Conservation (phyloP, 2,113 vertebrate species). For the Myanophis thanlyinensis region DNA sequence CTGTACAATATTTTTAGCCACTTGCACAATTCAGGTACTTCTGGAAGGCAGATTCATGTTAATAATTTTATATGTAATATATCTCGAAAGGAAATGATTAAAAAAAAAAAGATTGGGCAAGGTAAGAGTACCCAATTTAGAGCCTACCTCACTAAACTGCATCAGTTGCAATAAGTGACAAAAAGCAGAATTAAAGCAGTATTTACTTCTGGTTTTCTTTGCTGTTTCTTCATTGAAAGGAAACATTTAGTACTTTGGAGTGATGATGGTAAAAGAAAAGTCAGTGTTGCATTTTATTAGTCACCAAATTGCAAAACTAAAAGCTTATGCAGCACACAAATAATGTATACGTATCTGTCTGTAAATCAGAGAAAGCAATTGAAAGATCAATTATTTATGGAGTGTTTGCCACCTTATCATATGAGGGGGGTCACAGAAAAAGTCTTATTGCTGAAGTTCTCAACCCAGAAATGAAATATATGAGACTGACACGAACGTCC, state of each 20-base stretch:
- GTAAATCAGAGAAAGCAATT: background rate
- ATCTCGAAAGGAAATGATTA: background rate
- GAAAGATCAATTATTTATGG: background rate
- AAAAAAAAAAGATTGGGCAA: constrained; percentile 9
- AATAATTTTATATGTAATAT: constrained; percentile 31
- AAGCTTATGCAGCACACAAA: background rate
- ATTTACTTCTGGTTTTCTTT: background rate
- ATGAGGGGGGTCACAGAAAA: background rate
- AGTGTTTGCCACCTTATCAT: background rate
- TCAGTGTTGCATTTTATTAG: constrained; percentile 3
- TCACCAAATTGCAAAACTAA: constrained; percentile 8
- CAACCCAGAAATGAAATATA: background rate
- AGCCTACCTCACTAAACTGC: background rate
- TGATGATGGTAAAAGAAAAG: background rate
- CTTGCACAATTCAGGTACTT: constrained; percentile 28
- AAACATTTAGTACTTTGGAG: background rate
- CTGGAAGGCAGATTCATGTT: constrained; percentile 25
- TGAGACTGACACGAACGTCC: background rate
- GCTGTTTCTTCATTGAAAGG: constrained; percentile 6
- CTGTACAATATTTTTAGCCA: constrained; percentile 24
- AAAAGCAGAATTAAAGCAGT: background rate
- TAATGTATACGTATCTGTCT: background rate
- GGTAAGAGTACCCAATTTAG: background rate
- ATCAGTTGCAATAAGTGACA: background rate
- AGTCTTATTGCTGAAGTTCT: background rate